phyloP scores from a whole-genome alignment of 2,113 vertebrate species.

The Panthera tigris region DNA sequence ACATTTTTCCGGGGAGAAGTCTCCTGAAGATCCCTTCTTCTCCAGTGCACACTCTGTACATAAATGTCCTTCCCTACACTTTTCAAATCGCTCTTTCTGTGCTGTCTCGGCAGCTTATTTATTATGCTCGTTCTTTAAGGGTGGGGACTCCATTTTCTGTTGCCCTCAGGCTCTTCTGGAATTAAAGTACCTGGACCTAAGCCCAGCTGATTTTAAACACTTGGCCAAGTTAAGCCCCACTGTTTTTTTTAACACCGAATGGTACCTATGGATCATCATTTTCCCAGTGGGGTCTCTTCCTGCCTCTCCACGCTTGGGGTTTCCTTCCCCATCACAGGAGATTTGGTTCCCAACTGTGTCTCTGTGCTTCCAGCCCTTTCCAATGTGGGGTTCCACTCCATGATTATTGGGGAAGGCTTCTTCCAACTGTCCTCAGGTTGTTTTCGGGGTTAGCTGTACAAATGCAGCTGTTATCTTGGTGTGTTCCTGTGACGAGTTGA shows the following conservation, averaged over 20 bases:
- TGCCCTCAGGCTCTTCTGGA: neutral
- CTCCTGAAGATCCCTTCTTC: neutral
- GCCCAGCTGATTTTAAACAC: neutral
- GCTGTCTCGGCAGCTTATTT: neutral
- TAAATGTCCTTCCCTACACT: neutral
- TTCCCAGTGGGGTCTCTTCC: neutral
- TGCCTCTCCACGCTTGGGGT: neutral
- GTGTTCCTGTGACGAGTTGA: too few relatives aligned
- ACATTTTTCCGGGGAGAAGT: neutral
- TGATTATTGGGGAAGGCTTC: neutral
- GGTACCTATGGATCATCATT: neutral
- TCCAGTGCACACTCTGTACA: neutral
- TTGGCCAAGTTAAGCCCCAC: neutral
- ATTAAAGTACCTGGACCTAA: neutral
- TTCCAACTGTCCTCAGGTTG: neutral
- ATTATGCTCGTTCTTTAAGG: neutral
- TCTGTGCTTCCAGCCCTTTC: neutral
- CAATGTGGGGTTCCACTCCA: neutral
- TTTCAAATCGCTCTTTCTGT: neutral
- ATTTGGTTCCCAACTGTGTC: neutral
- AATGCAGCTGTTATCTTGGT: neutral
- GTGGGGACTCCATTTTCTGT: neutral
- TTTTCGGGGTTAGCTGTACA: neutral
- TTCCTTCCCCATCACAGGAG: neutral
- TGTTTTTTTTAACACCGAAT: neutral